Evolutionary conservation across 30 jellyfish, hydroid and myxozoan species (phyloP).

Genomic region (Cassiopea andromeda): DNA sequence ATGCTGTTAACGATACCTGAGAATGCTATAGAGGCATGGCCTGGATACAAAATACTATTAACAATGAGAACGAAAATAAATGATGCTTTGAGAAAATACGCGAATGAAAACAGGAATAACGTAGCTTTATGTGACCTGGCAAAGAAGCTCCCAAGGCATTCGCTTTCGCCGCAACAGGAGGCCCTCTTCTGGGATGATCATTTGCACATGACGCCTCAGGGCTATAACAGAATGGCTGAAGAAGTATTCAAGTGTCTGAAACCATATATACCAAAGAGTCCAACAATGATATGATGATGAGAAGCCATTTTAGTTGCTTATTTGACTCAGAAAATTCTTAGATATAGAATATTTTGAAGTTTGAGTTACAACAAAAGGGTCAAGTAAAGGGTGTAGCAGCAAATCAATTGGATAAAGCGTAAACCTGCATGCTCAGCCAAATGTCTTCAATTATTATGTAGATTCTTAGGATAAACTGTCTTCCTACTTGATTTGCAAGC

Average conservation of each 20-base stretch:
- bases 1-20: constrained; percentile 95
- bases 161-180: constrained; percentile 84
- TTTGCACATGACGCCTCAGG: constrained; percentile 94
- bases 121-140: constrained; percentile 92
- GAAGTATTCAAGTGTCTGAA: constrained; percentile 84
- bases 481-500: no score
- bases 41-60: constrained; percentile 84
- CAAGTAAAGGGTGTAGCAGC: no score
- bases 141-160: constrained; percentile 85
- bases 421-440: no score
- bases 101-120: constrained; percentile 76
- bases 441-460: no score
- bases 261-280: constrained; percentile 77
- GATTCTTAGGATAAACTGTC: no score
- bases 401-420: no score
- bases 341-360: no score
- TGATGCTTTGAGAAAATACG: constrained; percentile 82
- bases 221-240: constrained; percentile 96
- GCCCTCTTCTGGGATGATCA: constrained; percentile 97
- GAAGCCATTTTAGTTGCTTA: no score
- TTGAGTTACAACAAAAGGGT: no score
- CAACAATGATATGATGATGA: background rate
- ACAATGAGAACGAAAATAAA: constrained; percentile 90
- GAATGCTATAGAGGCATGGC: constrained; percentile 96
- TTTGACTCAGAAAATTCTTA: no score